Conservation (phyloP, 1,140 invertebrate species). For the Phymorhynchus buccinoides region DNA sequence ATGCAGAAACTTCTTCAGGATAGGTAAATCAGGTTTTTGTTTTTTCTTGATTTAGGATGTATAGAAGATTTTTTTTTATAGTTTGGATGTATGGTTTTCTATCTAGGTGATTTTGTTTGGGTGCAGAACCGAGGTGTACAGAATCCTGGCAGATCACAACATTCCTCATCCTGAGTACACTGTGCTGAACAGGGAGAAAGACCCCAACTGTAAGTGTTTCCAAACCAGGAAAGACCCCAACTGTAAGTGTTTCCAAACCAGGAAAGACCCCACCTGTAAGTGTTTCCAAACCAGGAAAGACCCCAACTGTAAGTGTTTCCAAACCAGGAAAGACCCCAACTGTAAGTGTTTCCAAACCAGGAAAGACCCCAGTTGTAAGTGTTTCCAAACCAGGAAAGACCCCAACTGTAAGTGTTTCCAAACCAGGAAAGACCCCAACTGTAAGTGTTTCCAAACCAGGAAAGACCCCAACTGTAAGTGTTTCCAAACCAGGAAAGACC, state of each 20-base stretch:
- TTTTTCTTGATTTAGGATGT: neutral
- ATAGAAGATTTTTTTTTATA: neutral
- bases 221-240: conserved; percentile 84
- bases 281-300: too few species aligned
- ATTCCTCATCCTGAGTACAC: conserved; percentile 98
- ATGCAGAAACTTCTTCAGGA: conserved; percentile 89
- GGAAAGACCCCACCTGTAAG: too few species aligned
- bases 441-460: too few species aligned
- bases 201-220: conserved; percentile 49
- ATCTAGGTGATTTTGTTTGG: neutral
- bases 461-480: too few species aligned
- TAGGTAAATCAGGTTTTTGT: neutral
- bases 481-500: too few species aligned
- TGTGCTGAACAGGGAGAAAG: conserved; percentile 89
- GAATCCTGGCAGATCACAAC: conserved; percentile 92
- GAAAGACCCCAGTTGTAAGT: too few species aligned
- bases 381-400: too few species aligned
- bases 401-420: too few species aligned
- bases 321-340: too few species aligned
- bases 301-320: too few species aligned
- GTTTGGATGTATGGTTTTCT: neutral
- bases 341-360: too few species aligned
- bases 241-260: neutral
- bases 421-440: too few species aligned
- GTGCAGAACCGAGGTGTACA: conserved; percentile 91